Conservation (phyloP, 2,797 vertebrate species). For the Synaphobranchus kaupii region DNA sequence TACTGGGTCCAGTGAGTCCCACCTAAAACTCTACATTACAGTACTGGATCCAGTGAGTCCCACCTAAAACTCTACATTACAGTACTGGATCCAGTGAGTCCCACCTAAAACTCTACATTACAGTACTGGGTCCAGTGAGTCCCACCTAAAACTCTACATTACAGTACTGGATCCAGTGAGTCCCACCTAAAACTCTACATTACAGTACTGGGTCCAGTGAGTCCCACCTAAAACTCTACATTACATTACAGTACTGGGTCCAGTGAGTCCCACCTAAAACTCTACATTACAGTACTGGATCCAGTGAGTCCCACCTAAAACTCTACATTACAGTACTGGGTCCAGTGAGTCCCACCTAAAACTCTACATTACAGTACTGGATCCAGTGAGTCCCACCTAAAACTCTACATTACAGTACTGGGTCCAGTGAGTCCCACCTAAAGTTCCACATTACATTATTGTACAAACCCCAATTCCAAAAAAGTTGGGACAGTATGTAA, state of each 20-base stretch:
- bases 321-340: not conserved
- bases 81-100: slow-evolving; percentile 77
- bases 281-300: not conserved
- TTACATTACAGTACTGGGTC: not conserved
- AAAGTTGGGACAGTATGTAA: too few relatives aligned
- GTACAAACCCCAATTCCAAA: too few relatives aligned
- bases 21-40: not conserved
- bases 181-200: not conserved
- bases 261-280: slow-evolving; percentile 74
- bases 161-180: not conserved
- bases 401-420: not conserved
- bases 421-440: not conserved
- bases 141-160: not conserved
- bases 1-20: not conserved
- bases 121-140: not conserved
- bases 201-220: not conserved
- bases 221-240: not conserved
- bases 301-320: not conserved
- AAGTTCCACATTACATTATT: too few relatives aligned
- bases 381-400: not conserved
- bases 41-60: not conserved
- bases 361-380: not conserved
- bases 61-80: not conserved
- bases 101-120: not conserved
- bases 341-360: not conserved